Evolutionary conservation across 2,888 invertebrate species (phyloP), one percentile per base, ranked within the genome.

Genomic region (Drosophila setosimentum): DNA sequence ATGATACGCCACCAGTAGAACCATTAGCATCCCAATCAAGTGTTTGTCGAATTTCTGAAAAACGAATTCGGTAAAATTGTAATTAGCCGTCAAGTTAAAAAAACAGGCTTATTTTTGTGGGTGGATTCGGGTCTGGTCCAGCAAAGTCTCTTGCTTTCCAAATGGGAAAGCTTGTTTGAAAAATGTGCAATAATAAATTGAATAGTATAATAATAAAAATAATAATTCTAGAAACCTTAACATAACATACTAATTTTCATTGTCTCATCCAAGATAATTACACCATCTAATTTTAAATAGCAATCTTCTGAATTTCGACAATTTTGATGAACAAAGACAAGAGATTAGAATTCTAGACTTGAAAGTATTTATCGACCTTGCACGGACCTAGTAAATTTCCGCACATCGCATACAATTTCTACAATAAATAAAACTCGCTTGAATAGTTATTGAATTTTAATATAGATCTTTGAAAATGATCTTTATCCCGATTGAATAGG

Each of bases 21-120:
- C 24, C 10, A 54, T 24, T 40, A 67, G 30, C 57, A 64, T 11
- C 54, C 53, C 11, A 33, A 55, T 16, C 18, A 11, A 13, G 35
- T 62, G 63, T 42, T 69, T 79, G 68, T 61, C 53, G 67, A 70
- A 70, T 42, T 69, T 79, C 83, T 84, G 58, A 58, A 62, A 55
- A 27, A 4, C 8, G 1, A 24, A 5, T 57, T 49, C 21, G 21
- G 49, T 48, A 40, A 59, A 21, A 61, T 57, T 63, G 4, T 4
- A 33, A 13, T 13, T 13, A 13, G 33, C 13, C 33, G 5, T 33
- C n/a, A 13, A 13, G 13, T 13, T 3, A 13, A 13, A 33, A 1
- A 13, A 5, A 33, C n/a, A 33, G 32, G 32, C 11, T 4, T 33
- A 13, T 11, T 0, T 3, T 32, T 11, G 2, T 42, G 42, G 42